phyloP scores from a whole-genome alignment of 2,113 vertebrate species.

The Ammodytes dubius region DNA sequence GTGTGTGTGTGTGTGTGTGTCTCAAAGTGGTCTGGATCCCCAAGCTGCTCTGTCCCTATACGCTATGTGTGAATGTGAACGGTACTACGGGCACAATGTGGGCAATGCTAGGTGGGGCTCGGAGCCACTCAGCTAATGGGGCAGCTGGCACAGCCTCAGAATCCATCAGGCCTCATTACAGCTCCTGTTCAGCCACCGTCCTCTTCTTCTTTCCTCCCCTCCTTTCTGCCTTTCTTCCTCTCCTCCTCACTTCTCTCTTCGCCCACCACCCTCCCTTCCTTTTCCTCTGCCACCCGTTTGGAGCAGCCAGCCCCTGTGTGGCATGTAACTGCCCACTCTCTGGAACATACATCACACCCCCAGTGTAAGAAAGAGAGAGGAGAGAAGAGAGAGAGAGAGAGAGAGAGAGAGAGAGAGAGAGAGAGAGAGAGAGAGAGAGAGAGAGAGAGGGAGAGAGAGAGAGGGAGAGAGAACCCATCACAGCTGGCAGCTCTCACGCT shows the following conservation, averaged over 20 bases:
- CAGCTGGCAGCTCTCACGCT: slow-evolving; percentile 82
- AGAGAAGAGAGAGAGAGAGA: too few species aligned
- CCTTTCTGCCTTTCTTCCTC: slow-evolving; percentile 22
- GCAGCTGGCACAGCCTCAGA: slow-evolving; percentile 81
- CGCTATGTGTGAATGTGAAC: slow-evolving; percentile 46
- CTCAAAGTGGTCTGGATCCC: slow-evolving; percentile 31
- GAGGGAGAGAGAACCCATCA: slow-evolving; percentile 45
- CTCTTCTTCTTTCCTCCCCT: slow-evolving; percentile 34
- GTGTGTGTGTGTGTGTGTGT: slow-evolving; percentile 26
- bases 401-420: slow-evolving; percentile 10
- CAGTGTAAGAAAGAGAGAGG: not conserved
- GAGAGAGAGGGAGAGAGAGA: too few species aligned
- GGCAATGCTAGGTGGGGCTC: slow-evolving; percentile 45
- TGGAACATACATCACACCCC: slow-evolving; percentile 77
- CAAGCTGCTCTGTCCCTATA: slow-evolving; percentile 30
- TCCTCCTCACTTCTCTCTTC: slow-evolving; percentile 8
- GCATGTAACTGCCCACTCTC: slow-evolving; percentile 56
- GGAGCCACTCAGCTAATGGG: slow-evolving; percentile 84
- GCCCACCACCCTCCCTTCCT: slow-evolving; percentile 33
- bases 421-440: too few species aligned
- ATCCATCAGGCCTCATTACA: slow-evolving; percentile 80
- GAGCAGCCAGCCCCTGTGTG: slow-evolving; percentile 52
- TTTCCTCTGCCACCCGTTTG: slow-evolving; percentile 52
- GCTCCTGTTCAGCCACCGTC: slow-evolving; percentile 56
- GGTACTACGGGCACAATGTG: slow-evolving; percentile 60